Percentiles rank a stretch among this genome's conserved stretches.
Conservation (phyloP, 2,888 invertebrate genomes). For the Agrochola lychnidis region DNA sequence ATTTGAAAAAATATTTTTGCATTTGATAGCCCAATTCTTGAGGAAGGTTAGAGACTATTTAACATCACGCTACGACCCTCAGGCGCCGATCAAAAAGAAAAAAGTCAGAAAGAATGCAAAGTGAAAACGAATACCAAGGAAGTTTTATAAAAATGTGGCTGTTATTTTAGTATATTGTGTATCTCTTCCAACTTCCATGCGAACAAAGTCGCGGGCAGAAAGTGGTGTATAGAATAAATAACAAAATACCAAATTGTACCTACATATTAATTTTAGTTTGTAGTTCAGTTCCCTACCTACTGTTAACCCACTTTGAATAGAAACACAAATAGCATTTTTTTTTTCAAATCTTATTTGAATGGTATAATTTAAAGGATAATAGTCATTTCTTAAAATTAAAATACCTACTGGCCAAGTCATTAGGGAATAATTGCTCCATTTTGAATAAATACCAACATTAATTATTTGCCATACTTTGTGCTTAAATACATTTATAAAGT, state of each 20-base stretch:
- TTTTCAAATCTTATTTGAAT: neutral
- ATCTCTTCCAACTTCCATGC: neutral
- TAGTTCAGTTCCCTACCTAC: neutral
- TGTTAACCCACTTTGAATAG: neutral
- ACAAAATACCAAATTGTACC: neutral
- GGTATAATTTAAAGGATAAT: neutral
- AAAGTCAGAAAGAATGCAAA: neutral
- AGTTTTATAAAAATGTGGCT: neutral
- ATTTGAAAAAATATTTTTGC: too few relatives aligned
- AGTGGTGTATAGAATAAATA: neutral
- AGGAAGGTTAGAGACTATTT: too few relatives aligned
- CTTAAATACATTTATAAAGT: slow-evolving; percentile 3
- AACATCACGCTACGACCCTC: neutral
- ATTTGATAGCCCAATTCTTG: too few relatives aligned
- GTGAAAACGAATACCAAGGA: neutral
- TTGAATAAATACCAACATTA: neutral
- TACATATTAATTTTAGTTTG: neutral
- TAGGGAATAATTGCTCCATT: neutral
- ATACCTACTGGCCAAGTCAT: neutral
- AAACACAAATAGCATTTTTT: neutral
- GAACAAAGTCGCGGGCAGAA: neutral
- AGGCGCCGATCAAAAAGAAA: too few relatives aligned
- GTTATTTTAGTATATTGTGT: neutral
- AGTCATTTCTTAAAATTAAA: neutral
- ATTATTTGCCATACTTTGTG: neutral